Base-by-base conservation (phyloP, 1,140 invertebrate genomes). In the Tribolium castaneum region DNA sequence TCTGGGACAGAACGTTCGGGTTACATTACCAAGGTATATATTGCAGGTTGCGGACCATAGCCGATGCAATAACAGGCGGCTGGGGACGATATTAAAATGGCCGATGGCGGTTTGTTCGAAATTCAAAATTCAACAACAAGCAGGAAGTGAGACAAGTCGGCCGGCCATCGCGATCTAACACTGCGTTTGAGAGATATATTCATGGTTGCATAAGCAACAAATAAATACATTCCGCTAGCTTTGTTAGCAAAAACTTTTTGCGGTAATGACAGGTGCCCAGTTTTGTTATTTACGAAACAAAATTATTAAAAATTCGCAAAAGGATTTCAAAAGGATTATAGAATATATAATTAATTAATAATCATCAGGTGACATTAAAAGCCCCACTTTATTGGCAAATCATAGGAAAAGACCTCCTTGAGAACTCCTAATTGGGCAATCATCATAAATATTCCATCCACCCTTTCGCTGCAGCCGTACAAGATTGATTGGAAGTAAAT, bases 1-100 rank as follows among this genome's bases (percentile, higher is more conserved):
- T 72, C 76, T 77, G 66, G 76, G 70, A 77, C 76, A 72, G 62
- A 72, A 35, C 52, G 70, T 77, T 77, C 39, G 76, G 51, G 70
- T 77, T 72, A 59, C 30, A 77, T 72, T 76, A 62, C 59, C 49
- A 70, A 66, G 62, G 52, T 71, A 45, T 54, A 71, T 56, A 71
- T 77, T 77, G 54, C 76, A 77, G 39, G 51, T 71, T 70, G 54
- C 62, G 52, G 14, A n/a, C 39, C 70, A 51, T 72, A 22, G 62
- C 1, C 13, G 14, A 71, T 12, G 14, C 30, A 56, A 13, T 56
- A 56, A 19, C 16, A 19, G 19, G 52, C 12, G 14, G n/a, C n/a
- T 16, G n/a, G 7, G 14, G n/a, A 16, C 19, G 16, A 59, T 59
- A 59, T 59, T 25, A 59, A 59, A 59, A 59, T 59, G 54, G 54